These are phyloP conservation scores for Battus philenor DNA, from an alignment of 1,140 invertebrate species.

Conservation along the genomic window DNA sequence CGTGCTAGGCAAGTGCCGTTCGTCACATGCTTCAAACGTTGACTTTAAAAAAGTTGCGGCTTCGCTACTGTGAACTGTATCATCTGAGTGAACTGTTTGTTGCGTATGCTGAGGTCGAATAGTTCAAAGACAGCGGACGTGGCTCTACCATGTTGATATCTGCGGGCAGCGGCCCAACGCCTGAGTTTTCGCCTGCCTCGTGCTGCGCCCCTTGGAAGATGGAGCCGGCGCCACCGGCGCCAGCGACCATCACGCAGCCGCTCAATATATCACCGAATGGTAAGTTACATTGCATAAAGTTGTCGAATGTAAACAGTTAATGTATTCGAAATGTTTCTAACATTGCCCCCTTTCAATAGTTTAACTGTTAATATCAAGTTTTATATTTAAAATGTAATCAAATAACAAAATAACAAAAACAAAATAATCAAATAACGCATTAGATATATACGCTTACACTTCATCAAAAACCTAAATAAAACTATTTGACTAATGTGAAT, in stretches of 20 bases:
- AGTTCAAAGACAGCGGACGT: constrained; percentile 30
- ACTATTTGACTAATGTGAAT: too few species aligned
- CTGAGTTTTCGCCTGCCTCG: constrained; percentile 72
- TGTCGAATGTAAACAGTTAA: too few species aligned
- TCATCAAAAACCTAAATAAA: too few species aligned
- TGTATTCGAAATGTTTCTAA: too few species aligned
- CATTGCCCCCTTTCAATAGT: too few species aligned
- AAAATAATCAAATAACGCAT: too few species aligned
- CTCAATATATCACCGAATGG: constrained; percentile 69
- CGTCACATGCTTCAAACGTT: constrained; percentile 33
- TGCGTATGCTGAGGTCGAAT: constrained; percentile 45
- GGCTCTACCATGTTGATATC: constrained; percentile 73
- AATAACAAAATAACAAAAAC: too few species aligned
- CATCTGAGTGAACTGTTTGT: constrained; percentile 41
- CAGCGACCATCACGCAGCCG: constrained; percentile 57
- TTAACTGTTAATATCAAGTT: too few species aligned
- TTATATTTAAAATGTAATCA: too few species aligned
- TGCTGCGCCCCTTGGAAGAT: constrained; percentile 76
- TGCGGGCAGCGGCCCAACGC: constrained; percentile 71
- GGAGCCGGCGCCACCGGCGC: constrained; percentile 65
- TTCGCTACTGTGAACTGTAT: constrained; percentile 31
- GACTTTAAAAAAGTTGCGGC: constrained; percentile 18
- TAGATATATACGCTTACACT: too few species aligned
- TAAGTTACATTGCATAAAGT: too few species aligned
- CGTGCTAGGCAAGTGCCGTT: constrained; percentile 50